These are phyloP conservation scores for Drosophila persimilis DNA, from an alignment of 1,140 invertebrate genomes.

Conservation along the genomic window DNA sequence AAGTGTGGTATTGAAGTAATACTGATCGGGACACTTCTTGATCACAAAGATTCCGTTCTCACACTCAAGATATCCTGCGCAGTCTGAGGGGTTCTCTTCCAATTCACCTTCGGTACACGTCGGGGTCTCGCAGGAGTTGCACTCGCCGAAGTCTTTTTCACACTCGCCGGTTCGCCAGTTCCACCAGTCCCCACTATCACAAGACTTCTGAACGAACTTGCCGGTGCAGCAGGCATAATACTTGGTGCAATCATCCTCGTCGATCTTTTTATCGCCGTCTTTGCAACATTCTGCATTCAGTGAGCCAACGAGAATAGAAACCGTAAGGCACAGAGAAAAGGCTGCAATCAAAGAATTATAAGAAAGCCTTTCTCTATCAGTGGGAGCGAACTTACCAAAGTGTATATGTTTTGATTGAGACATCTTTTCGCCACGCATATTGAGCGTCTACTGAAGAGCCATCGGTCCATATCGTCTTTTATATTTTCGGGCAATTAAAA, in stretches of 20 bases:
- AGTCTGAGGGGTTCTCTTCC: slow-evolving; percentile 23
- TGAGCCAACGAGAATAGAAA: slow-evolving; percentile 30
- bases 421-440: slow-evolving; percentile 47
- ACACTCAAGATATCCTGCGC: slow-evolving; percentile 41
- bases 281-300: slow-evolving; percentile 51
- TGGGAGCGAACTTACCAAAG: slow-evolving; percentile 37
- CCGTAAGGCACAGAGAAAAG: slow-evolving; percentile 18
- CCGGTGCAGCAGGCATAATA: slow-evolving; percentile 54
- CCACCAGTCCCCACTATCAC: slow-evolving; percentile 45
- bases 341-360: slow-evolving; percentile 12
- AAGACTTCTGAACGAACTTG: slow-evolving; percentile 46
- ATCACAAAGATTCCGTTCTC: slow-evolving; percentile 5
- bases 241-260: slow-evolving; percentile 47
- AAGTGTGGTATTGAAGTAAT: not conserved
- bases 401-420: slow-evolving; percentile 16
- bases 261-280: slow-evolving; percentile 41
- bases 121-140: not conserved
- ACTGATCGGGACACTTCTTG: not conserved
- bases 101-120: slow-evolving; percentile 34
- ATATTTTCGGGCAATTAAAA: slow-evolving; percentile 67
- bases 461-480: slow-evolving; percentile 48
- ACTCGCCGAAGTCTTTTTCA: slow-evolving; percentile 11
- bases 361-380: not conserved
- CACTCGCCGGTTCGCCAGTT: not conserved
- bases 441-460: slow-evolving; percentile 41